Base-by-base conservation (phyloP, 2,888 invertebrate genomes). In the Polyploca ridens region DNA sequence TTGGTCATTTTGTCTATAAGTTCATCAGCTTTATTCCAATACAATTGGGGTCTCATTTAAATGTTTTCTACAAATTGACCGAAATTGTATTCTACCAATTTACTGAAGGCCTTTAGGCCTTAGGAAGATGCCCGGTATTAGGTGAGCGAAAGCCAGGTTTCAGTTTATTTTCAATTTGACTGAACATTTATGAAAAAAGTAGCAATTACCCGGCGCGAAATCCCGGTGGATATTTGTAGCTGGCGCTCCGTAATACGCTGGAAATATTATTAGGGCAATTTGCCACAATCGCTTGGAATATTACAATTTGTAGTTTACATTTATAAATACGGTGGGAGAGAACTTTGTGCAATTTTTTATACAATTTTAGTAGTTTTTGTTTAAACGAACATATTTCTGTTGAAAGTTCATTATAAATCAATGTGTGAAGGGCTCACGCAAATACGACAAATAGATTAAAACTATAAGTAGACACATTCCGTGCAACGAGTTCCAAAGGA, bases 281-380 rank as follows among this genome's bases (percentile, higher is more conserved):
- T 60, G 19, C 38, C 38, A 41, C 60, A 19, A 60, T 60, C 41
- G 59, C 38, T 60, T n/a, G n/a, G 7, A 13, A 58, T 60, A 38
- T 44, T 61, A 27, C 41, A 61, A 44, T 61, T 41, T 41, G 0
- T 16, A 44, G 54, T 54, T 54, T 2, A 14, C 14, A 46, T n/a
- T 46, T 46, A 19, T 19, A 54, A 19, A 19, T 46, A 10, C 54
- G 10, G 19, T 6, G 6, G 10, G 3, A 7, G 8, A 10, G 54
- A 5, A 54, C 2, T 19, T 7, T 4, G 10, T 6, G 5, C 13
- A 3, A 44, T 44, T 0, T 14, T 44, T 3, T 0, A 5, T 14
- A 5, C 13, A 0, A 44, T 14, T n/a, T 46, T 41, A 41, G 7
- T 3, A 13, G 3, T 41, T 38, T 38, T 38, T 10, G 10, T 38